Conservation (phyloP, 2,797 vertebrate genomes). For the Ataeniobius toweri region DNA sequence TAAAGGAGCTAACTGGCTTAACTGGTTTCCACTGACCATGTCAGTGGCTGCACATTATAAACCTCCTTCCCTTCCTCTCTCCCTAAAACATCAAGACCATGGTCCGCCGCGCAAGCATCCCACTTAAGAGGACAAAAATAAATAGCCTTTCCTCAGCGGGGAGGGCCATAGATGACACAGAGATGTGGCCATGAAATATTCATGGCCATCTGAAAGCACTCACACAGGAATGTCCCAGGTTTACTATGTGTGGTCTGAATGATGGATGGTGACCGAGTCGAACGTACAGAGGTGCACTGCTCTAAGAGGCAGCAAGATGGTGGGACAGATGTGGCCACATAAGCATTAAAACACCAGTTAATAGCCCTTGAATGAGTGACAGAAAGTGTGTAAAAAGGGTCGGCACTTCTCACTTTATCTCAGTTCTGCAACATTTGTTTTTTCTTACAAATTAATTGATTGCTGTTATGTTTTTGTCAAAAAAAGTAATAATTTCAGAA, state of each 20-base stretch:
- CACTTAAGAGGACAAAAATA: conserved; percentile 68
- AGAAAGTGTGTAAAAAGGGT: conserved; percentile 9
- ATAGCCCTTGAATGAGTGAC: neutral
- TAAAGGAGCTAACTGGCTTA: conserved; percentile 48
- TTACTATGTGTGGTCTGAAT: conserved; percentile 52
- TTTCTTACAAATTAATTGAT: neutral
- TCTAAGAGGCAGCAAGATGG: conserved; percentile 25
- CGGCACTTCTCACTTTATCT: neutral
- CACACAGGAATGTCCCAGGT: conserved; percentile 49
- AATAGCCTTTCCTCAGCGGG: conserved; percentile 50
- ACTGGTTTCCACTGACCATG: conserved; percentile 66
- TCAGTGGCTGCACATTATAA: conserved; percentile 34
- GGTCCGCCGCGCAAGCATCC: conserved; percentile 36
- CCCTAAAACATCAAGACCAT: conserved; percentile 38
- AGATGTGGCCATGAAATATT: conserved; percentile 74
- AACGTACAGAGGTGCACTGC: conserved; percentile 25
- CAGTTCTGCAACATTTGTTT: neutral
- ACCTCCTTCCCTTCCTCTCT: conserved; percentile 17
- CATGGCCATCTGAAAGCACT: conserved; percentile 72
- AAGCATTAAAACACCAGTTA: conserved; percentile 20
- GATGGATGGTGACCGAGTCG: conserved; percentile 64
- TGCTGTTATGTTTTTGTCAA: neutral
- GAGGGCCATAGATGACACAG: conserved; percentile 58
- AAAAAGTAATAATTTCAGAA: neutral
- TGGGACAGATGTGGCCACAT: conserved; percentile 7